These are phyloP conservation scores for Brachystomella parvula DNA, from an alignment of 1,140 invertebrate genomes.

Conservation along the genomic window DNA sequence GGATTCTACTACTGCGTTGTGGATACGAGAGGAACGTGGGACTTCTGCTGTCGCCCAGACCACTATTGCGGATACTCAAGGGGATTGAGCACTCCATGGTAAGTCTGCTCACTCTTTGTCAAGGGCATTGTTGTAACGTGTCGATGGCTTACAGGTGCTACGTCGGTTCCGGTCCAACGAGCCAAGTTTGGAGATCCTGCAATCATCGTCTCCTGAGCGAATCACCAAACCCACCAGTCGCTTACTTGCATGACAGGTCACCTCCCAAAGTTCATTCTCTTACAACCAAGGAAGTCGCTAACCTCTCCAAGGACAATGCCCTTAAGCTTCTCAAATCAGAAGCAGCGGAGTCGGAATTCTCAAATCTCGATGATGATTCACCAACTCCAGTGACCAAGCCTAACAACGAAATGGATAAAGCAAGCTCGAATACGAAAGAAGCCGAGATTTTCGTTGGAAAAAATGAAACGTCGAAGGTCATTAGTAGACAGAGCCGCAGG, in stretches of 20 bases:
- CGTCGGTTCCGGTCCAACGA: slow-evolving; percentile 31
- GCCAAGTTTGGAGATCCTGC: slow-evolving; percentile 34
- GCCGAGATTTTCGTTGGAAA: not conserved
- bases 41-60: slow-evolving; percentile 34
- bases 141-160: slow-evolving; percentile 27
- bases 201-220: slow-evolving; percentile 16
- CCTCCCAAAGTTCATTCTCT: slow-evolving; percentile 31
- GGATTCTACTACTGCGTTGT: slow-evolving; percentile 37
- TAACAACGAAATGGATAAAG: not conserved
- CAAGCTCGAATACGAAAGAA: not conserved
- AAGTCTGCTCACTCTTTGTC: slow-evolving; percentile 9
- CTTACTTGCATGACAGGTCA: slow-evolving; percentile 31
- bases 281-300: slow-evolving; percentile 27
- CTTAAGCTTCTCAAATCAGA: slow-evolving; percentile 22
- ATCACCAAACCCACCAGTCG: slow-evolving; percentile 14
- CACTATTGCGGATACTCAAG: slow-evolving; percentile 35
- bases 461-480: not conserved
- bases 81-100: slow-evolving; percentile 33
- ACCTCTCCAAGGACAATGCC: slow-evolving; percentile 34
- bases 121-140: not conserved
- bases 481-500: not conserved
- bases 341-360: not conserved
- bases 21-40: slow-evolving; percentile 25
- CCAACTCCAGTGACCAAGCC: not conserved
- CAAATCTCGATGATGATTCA: slow-evolving; percentile 3